These are phyloP conservation scores for Podiceps cristatus DNA, from an alignment of 2,113 vertebrate species.

Conservation along the genomic window DNA sequence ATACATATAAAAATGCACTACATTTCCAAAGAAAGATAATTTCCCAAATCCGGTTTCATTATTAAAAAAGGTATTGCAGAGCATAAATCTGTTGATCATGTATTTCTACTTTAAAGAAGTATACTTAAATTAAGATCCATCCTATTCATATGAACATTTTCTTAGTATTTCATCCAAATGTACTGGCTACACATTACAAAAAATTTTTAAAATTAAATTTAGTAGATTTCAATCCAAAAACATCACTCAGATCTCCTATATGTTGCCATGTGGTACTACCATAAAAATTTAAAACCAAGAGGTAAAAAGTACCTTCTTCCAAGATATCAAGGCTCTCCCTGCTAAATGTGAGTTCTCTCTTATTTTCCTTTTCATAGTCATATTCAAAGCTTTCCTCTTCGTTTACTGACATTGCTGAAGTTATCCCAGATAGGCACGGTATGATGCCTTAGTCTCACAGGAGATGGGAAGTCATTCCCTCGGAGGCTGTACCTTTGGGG, in stretches of 20 bases:
- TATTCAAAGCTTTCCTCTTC: conserved; percentile 81
- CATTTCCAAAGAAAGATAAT: not conserved
- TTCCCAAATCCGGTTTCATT: not conserved
- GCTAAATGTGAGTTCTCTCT: not conserved
- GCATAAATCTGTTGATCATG: not conserved
- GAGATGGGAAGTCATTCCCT: conserved; percentile 19
- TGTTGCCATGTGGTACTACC: not conserved
- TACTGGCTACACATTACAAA: not conserved
- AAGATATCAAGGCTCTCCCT: conserved; percentile 66
- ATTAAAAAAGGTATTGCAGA: not conserved
- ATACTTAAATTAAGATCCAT: not conserved
- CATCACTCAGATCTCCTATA: not conserved
- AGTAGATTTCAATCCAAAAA: not conserved
- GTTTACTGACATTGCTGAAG: conserved; percentile 76
- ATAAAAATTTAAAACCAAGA: not conserved
- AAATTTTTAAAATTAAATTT: not conserved
- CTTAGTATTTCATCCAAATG: not conserved
- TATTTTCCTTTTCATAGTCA: conserved; percentile 55
- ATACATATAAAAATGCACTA: not conserved
- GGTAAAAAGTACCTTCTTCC: conserved; percentile 82
- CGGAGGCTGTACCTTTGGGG: not conserved
- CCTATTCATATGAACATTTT: not conserved
- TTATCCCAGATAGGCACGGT: not conserved
- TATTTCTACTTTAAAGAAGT: not conserved
- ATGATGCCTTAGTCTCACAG: not conserved